Evolutionary conservation across 2,888 invertebrate genomes (phyloP).

Genomic region (Polymixis flavicincta): DNA sequence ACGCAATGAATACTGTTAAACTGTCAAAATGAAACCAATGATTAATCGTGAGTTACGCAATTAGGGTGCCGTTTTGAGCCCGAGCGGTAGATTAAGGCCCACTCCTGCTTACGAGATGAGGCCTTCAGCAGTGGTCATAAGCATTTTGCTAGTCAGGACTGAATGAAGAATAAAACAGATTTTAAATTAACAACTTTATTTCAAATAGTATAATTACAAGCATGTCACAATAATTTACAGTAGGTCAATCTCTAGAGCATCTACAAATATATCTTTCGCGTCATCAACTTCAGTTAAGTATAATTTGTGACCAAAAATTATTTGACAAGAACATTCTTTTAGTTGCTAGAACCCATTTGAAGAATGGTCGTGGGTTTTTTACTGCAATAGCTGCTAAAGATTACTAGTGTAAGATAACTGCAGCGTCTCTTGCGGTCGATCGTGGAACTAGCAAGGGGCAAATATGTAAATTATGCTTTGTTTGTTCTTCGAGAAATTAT

Average conservation of each 20-base stretch:
- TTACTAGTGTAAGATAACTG: not conserved
- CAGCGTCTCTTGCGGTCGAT: slow-evolving; percentile 20
- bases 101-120: no score
- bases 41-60: no score
- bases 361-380: not conserved
- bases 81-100: no score
- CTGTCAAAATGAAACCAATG: no score
- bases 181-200: slow-evolving; percentile 66
- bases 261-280: slow-evolving; percentile 54
- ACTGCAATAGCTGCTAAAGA: not conserved
- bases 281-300: slow-evolving; percentile 30
- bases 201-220: slow-evolving; percentile 64
- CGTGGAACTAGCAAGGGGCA: slow-evolving; percentile 1
- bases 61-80: no score
- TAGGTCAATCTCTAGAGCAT: slow-evolving; percentile 47
- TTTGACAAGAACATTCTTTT: slow-evolving; percentile 40
- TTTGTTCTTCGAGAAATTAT: not conserved
- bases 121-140: no score
- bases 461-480: not conserved
- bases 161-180: not conserved
- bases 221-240: slow-evolving; percentile 59
- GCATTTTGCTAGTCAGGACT: no score
- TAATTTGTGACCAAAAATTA: slow-evolving; percentile 41
- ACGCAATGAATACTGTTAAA: no score
- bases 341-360: slow-evolving; percentile 21